phyloP scores from a whole-genome alignment of 1,140 invertebrate genomes.

The Drosophila nikananu region DNA sequence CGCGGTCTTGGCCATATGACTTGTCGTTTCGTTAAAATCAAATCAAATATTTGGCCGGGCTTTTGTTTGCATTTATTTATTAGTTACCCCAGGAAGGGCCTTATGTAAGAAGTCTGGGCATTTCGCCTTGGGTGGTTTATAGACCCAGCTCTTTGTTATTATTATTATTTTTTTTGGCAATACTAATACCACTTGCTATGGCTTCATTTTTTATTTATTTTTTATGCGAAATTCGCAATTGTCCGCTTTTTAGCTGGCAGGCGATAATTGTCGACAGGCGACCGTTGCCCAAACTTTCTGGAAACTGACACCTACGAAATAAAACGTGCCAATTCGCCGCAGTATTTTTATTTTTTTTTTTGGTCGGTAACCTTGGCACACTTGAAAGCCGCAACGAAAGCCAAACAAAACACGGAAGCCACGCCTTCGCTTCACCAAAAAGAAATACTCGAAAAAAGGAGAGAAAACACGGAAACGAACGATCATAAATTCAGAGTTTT shows the following conservation, averaged over 20 bases:
- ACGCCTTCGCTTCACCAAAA: conserved; percentile 16
- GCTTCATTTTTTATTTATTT: conserved; percentile 7
- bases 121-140: conserved; percentile 75
- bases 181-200: conserved; percentile 8
- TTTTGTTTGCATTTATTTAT: conserved; percentile 49
- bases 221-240: conserved; percentile 53
- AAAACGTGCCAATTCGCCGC: conserved; percentile 59
- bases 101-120: conserved; percentile 63
- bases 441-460: too few species aligned
- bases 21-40: conserved; percentile 76
- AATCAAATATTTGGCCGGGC: conserved; percentile 73
- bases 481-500: conserved; percentile 40
- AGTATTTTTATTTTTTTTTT: not conserved
- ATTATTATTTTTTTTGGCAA: conserved; percentile 27
- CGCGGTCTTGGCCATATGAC: conserved; percentile 61
- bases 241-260: conserved; percentile 64
- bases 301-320: conserved; percentile 69
- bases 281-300: conserved; percentile 38
- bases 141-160: conserved; percentile 20
- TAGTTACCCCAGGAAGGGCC: conserved; percentile 45
- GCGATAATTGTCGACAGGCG: conserved; percentile 48
- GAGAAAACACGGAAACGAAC: conserved; percentile 30
- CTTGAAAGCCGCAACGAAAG: conserved; percentile 34
- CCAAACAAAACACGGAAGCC: conserved; percentile 32
- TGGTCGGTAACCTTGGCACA: conserved; percentile 70